Evolutionary conservation across 2,888 invertebrate species (phyloP), one percentile per base, ranked within the genome.

Genomic region (Priocnemis perturbator): DNA sequence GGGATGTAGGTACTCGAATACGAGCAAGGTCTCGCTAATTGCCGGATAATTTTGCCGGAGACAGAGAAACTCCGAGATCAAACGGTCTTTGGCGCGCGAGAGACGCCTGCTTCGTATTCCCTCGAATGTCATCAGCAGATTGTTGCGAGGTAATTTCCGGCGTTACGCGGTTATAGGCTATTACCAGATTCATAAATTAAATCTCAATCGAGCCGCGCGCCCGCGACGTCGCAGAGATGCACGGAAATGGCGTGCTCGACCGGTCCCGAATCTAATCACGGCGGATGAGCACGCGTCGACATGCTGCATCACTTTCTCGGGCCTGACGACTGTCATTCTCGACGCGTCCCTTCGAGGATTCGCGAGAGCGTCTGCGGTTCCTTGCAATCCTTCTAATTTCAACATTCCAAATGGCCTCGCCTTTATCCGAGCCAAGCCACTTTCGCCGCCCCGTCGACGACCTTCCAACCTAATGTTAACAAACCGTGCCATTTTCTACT

Each of bases 1-100:
- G 77, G 83, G 82, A 86, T 86, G 86, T 84, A 83, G 82, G 79
- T 79, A 78, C 76, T 77, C 81, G 80, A 84, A 83, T 84, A 83
- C 66, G 72, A 81, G 81, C 73, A 78, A 74, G 77, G 67, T 70
- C 71, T 74, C 74, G 80, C 86, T 88, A 87, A 88, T 87, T 87
- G 85, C 83, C 80, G 81, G 83, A 84, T 86, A 85, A 87, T 88
- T 85, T 83, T 74, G 71, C 65, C 67, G 68, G 71, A 62, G 65
- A 61, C 64, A 64, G 70, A 74, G 65, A 73, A 67, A 69, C 74
- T 63, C 57, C 57, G 64, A 70, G 74, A 80, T 81, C 78, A 80
- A 80, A 78, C 67, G 74, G 55, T 58, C 65, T 63, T 60, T 69
- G 62, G 14, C 48, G 17, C 37, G 11, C 20, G 45, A 11, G 17